These are phyloP conservation scores for Lineus longissimus DNA, from an alignment of 1,140 invertebrate species.

Conservation along the genomic window DNA sequence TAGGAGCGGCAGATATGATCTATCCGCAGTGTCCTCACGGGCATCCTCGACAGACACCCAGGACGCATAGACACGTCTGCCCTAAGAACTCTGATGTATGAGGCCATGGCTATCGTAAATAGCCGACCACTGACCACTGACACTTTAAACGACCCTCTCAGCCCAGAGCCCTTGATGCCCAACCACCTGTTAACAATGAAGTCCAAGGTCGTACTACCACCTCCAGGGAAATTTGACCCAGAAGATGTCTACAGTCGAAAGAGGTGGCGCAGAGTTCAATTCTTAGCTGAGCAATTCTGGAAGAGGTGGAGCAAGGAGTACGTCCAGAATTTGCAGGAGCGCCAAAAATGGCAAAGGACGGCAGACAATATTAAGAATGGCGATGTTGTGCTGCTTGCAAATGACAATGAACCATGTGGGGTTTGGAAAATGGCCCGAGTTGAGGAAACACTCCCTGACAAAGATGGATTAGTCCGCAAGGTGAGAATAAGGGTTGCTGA, in stretches of 20 bases:
- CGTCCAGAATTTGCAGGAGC: constrained; percentile 8
- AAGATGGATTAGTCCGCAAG: not conserved
- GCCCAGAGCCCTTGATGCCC: too few species aligned
- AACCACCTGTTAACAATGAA: not conserved
- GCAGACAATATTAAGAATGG: not conserved
- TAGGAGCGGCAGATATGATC: not conserved
- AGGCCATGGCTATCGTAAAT: too few species aligned
- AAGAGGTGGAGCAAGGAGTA: constrained; percentile 18
- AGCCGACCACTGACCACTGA: too few species aligned
- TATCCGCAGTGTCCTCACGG: too few species aligned
- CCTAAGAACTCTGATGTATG: not conserved
- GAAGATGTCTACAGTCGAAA: constrained; percentile 9
- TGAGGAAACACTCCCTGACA: not conserved
- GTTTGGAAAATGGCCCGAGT: not conserved
- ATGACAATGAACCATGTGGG: constrained; percentile 7
- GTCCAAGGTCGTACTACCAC: too few species aligned
- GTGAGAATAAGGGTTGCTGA: not conserved
- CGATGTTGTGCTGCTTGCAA: constrained; percentile 11
- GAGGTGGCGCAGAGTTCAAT: constrained; percentile 15
- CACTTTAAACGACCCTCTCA: too few species aligned
- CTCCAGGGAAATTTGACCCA: not conserved
- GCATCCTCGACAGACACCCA: too few species aligned
- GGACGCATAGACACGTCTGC: too few species aligned
- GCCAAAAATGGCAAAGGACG: constrained; percentile 1
- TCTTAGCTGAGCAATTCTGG: constrained; percentile 14